phyloP scores from a whole-genome alignment of 2,888 invertebrate species.

The Megastigmus dorsalis region DNA sequence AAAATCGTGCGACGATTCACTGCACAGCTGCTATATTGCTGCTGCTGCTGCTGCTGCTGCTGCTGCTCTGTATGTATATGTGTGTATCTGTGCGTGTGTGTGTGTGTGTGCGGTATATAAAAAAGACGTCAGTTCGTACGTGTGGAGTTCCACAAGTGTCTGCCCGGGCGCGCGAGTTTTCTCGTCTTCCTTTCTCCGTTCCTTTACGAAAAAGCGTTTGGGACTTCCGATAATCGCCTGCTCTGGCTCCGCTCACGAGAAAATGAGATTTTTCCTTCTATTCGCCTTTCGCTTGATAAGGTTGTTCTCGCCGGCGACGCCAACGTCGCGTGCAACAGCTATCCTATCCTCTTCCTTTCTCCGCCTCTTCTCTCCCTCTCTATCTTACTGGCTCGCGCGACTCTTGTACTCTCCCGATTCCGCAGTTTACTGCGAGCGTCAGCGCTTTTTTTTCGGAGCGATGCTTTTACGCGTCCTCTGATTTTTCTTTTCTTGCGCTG shows the following conservation, averaged over 20 bases:
- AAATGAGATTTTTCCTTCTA: slow-evolving; percentile 38
- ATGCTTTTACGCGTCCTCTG: not conserved
- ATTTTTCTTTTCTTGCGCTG: not conserved
- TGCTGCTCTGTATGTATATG: too few relatives aligned
- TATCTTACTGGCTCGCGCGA: not conserved
- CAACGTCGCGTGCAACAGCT: too few relatives aligned
- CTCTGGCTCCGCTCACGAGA: not conserved
- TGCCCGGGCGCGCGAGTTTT: not conserved
- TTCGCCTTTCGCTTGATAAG: slow-evolving; percentile 17
- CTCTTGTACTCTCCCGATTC: not conserved
- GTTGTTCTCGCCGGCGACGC: too few relatives aligned
- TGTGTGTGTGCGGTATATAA: too few relatives aligned
- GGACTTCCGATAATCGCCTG: slow-evolving; percentile 27
- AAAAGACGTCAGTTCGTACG: too few relatives aligned
- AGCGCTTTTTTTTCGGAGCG: slow-evolving; percentile 19
- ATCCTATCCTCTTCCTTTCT: not conserved
- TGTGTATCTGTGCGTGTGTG: too few relatives aligned
- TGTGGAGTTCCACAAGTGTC: not conserved
- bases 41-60: too few relatives aligned
- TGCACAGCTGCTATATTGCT: too few relatives aligned
- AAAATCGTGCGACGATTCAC: slow-evolving; percentile 37
- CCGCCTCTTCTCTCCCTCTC: not conserved
- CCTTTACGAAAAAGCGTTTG: too few relatives aligned
- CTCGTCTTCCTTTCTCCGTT: too few relatives aligned
- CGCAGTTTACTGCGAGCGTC: not conserved